These are phyloP conservation scores for Indri indri DNA, from an alignment of 2,113 vertebrate species.

Conservation along the genomic window DNA sequence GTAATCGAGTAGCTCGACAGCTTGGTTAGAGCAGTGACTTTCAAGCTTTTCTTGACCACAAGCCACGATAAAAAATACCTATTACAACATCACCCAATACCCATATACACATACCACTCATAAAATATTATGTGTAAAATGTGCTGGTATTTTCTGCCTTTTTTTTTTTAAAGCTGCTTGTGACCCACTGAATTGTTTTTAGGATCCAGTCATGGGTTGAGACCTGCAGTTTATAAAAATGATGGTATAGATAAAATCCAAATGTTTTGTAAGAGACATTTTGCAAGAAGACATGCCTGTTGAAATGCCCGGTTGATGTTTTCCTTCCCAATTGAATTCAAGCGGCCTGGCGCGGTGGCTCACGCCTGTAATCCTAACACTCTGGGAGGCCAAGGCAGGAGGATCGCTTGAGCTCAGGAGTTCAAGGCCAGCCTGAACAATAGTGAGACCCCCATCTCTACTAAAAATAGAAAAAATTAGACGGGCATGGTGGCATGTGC, in stretches of 20 bases:
- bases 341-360: not conserved
- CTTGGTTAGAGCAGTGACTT: slow-evolving; percentile 21
- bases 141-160: not conserved
- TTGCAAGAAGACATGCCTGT: slow-evolving; percentile 70
- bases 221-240: not conserved
- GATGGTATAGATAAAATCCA: slow-evolving; percentile 59
- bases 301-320: slow-evolving; percentile 58
- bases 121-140: not conserved
- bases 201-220: not conserved
- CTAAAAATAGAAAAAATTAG: too few relatives aligned
- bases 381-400: too few relatives aligned
- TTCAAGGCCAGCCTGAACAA: too few relatives aligned
- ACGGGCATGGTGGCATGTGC: too few relatives aligned
- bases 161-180: not conserved
- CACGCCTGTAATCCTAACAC: too few relatives aligned
- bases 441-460: too few relatives aligned
- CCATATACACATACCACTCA: not conserved
- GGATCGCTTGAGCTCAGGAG: too few relatives aligned
- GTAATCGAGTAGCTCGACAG: not conserved
- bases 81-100: slow-evolving; percentile 19
- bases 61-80: slow-evolving; percentile 17
- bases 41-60: slow-evolving; percentile 33
- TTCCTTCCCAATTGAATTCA: slow-evolving; percentile 45
- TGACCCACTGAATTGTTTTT: not conserved
- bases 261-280: slow-evolving; percentile 73